Evolutionary conservation across 2,888 invertebrate genomes (phyloP).

Genomic region (Steromphala cineraria): DNA sequence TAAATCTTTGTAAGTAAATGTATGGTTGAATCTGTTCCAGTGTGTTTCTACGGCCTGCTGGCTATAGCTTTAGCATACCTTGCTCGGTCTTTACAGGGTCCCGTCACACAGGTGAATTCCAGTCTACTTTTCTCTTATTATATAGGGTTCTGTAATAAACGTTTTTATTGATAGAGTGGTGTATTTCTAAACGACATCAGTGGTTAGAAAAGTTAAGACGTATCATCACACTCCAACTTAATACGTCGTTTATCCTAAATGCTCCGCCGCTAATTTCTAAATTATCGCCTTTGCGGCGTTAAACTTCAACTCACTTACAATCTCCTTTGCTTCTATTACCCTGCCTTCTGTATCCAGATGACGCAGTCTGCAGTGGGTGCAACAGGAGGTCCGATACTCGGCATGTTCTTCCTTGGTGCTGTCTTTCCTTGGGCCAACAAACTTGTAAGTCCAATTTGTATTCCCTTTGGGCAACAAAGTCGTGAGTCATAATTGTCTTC

Average conservation of each 20-base stretch:
- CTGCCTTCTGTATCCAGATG: slow-evolving; percentile 26
- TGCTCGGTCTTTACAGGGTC: slow-evolving; percentile 43
- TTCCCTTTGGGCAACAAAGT: neutral
- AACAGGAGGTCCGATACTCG: slow-evolving; percentile 40
- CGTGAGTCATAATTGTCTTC: neutral
- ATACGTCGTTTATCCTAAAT: no score
- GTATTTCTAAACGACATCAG: no score
- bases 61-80: slow-evolving; percentile 49
- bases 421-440: slow-evolving; percentile 36
- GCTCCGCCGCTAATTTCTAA: no score
- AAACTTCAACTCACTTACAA: no score
- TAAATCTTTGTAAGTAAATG: no score
- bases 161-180: no score
- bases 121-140: neutral
- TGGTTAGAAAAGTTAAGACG: no score
- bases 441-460: neutral
- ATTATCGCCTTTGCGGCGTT: no score
- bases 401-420: slow-evolving; percentile 45
- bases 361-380: slow-evolving; percentile 38
- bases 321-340: no score
- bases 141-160: no score
- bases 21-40: slow-evolving; percentile 27
- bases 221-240: no score
- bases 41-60: slow-evolving; percentile 43
- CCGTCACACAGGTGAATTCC: slow-evolving; percentile 48